A percentile compares a stretch with the other conserved stretches of the same genome.
These are phyloP conservation scores for Plestiodon gilberti DNA, from an alignment of 2,113 vertebrate genomes.

Conservation along the genomic window DNA sequence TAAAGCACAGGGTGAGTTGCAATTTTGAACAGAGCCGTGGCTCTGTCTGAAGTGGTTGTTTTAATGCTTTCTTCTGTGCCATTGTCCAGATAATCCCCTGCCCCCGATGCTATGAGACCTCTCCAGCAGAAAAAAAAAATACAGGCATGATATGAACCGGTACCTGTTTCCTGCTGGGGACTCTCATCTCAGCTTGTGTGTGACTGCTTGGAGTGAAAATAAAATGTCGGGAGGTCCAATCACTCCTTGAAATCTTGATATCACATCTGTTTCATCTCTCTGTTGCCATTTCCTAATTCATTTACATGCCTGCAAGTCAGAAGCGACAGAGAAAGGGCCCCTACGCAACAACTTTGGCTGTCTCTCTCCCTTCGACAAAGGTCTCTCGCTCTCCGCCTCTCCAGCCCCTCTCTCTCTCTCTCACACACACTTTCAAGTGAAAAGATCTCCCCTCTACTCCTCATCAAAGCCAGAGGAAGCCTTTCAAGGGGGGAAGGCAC, in stretches of 20 bases:
- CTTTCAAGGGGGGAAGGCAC: slow-evolving; percentile 67
- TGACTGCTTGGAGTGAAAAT: neutral
- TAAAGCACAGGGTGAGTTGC: neutral
- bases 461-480: slow-evolving; percentile 69
- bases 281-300: slow-evolving; percentile 45
- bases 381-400: slow-evolving; percentile 43
- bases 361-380: slow-evolving; percentile 62
- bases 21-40: neutral
- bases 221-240: neutral
- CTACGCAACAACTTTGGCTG: slow-evolving; percentile 19
- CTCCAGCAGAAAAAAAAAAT: neutral
- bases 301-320: slow-evolving; percentile 20
- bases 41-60: neutral
- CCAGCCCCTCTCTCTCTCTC: slow-evolving; percentile 13
- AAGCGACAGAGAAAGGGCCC: slow-evolving; percentile 30
- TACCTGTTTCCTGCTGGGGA: neutral
- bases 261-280: slow-evolving; percentile 50
- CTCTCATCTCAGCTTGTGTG: neutral
- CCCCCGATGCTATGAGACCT: neutral
- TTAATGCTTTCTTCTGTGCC: neutral
- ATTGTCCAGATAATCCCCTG: neutral
- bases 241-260: neutral
- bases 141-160: neutral
- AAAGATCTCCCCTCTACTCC: slow-evolving; percentile 54
- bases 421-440: slow-evolving; percentile 67